These are phyloP conservation scores for Phataginus tetradactyla DNA, from an alignment of 2,797 vertebrate genomes.

Conservation along the genomic window DNA sequence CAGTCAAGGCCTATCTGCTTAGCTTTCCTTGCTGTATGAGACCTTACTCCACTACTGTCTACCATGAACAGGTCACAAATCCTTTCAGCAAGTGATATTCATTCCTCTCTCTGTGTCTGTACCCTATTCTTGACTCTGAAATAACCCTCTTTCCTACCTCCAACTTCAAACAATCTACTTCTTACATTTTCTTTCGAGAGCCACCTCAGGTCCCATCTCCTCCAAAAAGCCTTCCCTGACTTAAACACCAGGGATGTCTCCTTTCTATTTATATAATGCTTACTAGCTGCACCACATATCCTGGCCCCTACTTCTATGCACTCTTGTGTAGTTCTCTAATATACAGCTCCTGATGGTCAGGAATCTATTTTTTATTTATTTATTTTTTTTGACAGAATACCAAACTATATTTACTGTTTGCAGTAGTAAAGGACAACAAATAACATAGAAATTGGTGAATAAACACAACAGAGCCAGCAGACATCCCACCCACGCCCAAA, in stretches of 20 bases:
- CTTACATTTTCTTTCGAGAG: neutral
- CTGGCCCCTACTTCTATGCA: neutral
- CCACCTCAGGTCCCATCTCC: neutral
- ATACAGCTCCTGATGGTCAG: neutral
- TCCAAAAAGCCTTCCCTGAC: neutral
- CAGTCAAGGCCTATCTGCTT: neutral
- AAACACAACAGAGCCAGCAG: constrained; percentile 87
- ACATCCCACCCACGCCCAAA: constrained; percentile 61
- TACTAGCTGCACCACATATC: neutral
- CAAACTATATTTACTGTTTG: constrained; percentile 96
- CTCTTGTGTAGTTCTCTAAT: neutral
- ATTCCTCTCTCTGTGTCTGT: neutral
- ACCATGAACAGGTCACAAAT: neutral
- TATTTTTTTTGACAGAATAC: constrained; percentile 86
- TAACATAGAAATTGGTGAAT: constrained; percentile 93
- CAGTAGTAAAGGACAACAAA: constrained; percentile 94
- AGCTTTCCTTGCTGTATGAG: neutral
- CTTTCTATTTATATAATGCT: neutral
- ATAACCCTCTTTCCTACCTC: neutral
- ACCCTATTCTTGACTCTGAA: constrained; percentile 4
- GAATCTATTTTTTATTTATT: neutral
- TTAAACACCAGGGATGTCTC: neutral
- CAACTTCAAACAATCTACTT: neutral
- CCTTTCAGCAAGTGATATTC: neutral
- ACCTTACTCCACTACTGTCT: neutral